Percentiles rank a stretch among this genome's conserved stretches.
Evolutionary conservation across 2,888 invertebrate species (phyloP).

Genomic region (Teleiodes luculella): DNA sequence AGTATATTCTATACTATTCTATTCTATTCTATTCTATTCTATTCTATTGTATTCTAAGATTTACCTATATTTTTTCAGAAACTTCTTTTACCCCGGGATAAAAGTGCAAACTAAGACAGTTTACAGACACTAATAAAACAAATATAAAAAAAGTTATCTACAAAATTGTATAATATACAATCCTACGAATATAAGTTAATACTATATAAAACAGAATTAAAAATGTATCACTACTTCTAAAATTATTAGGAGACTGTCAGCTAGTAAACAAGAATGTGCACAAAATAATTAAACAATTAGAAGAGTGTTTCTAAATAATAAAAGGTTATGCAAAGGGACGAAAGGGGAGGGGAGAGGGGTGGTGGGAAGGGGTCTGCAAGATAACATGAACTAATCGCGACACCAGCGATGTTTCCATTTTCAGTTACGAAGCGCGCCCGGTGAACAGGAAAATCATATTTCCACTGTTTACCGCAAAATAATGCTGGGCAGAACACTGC

Average conservation of each 20-base stretch:
- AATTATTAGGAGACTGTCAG: background rate
- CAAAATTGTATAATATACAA: too few species aligned
- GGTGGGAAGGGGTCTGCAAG: slow-evolving; percentile 25
- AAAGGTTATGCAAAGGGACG: background rate
- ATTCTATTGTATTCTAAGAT: too few species aligned
- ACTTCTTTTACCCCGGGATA: too few species aligned
- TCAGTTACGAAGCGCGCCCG: slow-evolving; percentile 26
- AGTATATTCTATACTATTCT: too few species aligned
- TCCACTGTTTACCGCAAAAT: background rate
- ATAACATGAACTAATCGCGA: slow-evolving; percentile 40
- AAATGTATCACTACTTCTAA: background rate
- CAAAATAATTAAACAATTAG: slow-evolving; percentile 16
- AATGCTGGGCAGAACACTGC: background rate
- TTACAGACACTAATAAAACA: too few species aligned
- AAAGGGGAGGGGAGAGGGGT: background rate
- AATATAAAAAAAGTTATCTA: too few species aligned
- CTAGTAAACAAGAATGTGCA: background rate
- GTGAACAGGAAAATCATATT: slow-evolving; percentile 12
- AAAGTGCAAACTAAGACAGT: too few species aligned
- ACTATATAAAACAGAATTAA: too few species aligned
- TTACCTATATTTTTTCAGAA: too few species aligned
- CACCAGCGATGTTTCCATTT: slow-evolving; percentile 43
- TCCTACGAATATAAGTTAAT: too few species aligned
- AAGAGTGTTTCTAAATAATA: slow-evolving; percentile 19
- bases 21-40: too few species aligned